Evolutionary conservation across 2,888 invertebrate species (phyloP).

Genomic region (Epinotia demarniana): DNA sequence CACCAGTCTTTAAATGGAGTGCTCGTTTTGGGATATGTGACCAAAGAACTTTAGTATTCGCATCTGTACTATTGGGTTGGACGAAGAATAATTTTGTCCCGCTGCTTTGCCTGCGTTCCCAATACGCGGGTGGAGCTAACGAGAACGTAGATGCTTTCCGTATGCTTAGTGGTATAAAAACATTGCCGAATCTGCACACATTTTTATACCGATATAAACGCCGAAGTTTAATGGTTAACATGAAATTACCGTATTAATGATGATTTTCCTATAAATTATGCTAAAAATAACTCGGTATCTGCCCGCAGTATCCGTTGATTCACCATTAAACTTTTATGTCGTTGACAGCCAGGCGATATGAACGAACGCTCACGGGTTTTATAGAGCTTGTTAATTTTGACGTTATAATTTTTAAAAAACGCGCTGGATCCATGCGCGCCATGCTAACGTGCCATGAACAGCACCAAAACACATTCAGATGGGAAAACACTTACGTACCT

Average conservation of each 20-base stretch:
- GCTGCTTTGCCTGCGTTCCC: too few species aligned
- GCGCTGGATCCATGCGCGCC: background rate
- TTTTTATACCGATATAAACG: background rate
- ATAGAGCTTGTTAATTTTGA: background rate
- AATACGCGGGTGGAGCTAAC: too few species aligned
- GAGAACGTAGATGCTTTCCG: background rate
- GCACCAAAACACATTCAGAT: too few species aligned
- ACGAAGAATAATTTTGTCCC: too few species aligned
- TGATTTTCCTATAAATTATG: conserved; percentile 33
- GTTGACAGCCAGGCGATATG: conserved; percentile 3
- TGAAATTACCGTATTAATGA: conserved; percentile 26
- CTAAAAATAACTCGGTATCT: conserved; percentile 30
- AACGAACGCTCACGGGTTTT: conserved; percentile 5
- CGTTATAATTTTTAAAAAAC: background rate
- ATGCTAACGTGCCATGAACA: too few species aligned
- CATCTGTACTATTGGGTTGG: too few species aligned
- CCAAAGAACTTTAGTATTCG: too few species aligned
- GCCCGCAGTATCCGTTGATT: conserved; percentile 30
- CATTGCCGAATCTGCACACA: background rate
- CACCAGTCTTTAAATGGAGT: too few species aligned
- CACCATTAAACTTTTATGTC: conserved; percentile 19
- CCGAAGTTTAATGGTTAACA: conserved; percentile 15
- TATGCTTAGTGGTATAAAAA: background rate
- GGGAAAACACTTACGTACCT: too few species aligned
- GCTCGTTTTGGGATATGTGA: too few species aligned